A percentile compares a stretch with the other conserved stretches of the same genome.
Evolutionary conservation across 1,140 invertebrate genomes (phyloP).

Genomic region (Ectropis grisescens): DNA sequence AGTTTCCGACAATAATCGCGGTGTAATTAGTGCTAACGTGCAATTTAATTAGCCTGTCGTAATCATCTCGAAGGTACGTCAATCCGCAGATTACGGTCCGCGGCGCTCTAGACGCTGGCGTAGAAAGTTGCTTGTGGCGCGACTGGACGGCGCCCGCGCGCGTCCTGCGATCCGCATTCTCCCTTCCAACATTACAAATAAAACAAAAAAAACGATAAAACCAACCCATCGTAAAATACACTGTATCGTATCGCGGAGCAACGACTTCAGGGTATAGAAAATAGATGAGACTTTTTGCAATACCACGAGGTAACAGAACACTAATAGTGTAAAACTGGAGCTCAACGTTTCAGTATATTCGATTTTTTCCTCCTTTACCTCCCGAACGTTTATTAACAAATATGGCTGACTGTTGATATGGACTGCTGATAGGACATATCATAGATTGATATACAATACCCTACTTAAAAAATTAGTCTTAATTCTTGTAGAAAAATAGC

Average conservation of each 20-base stretch:
- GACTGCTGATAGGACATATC: too few species aligned
- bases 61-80: constrained; percentile 53
- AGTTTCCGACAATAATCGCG: too few species aligned
- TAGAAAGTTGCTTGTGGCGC: constrained; percentile 67
- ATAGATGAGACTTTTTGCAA: constrained; percentile 14
- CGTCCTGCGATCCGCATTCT: constrained; percentile 63
- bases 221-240: constrained; percentile 34
- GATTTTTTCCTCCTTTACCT: too few species aligned
- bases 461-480: too few species aligned
- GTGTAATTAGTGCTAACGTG: constrained; percentile 46
- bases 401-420: too few species aligned
- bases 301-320: too few species aligned
- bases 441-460: too few species aligned
- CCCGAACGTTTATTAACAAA: too few species aligned
- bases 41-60: constrained; percentile 60
- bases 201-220: constrained; percentile 39
- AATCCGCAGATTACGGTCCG: constrained; percentile 64
- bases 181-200: constrained; percentile 50
- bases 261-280: constrained; percentile 13
- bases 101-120: constrained; percentile 60
- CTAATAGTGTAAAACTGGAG: too few species aligned
- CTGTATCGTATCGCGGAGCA: constrained; percentile 27
- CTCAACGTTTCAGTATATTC: too few species aligned
- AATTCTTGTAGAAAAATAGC: too few species aligned
- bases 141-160: constrained; percentile 55